Evolutionary conservation across 2,113 vertebrate species (phyloP).

Genomic region (Cyanoderma ruficeps): DNA sequence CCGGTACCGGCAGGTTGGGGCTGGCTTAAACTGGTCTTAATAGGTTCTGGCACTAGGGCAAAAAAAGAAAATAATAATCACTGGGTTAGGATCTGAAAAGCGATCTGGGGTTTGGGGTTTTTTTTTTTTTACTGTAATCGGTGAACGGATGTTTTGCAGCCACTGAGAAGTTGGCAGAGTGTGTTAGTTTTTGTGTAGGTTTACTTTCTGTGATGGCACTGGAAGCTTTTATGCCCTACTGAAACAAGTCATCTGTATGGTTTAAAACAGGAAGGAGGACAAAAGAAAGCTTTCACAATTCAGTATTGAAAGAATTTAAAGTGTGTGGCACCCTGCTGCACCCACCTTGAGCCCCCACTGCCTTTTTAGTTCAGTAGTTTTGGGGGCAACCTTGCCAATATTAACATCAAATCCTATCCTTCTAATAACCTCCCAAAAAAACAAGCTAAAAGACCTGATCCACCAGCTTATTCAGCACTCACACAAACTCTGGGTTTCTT

Average conservation of each 20-base stretch:
- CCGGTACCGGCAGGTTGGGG: conserved; percentile 86
- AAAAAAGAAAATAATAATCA: background rate
- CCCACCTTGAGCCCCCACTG: background rate
- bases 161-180: background rate
- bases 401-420: background rate
- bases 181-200: background rate
- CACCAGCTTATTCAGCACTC: background rate
- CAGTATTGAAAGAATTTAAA: background rate
- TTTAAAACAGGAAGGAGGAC: background rate
- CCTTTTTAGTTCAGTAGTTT: background rate
- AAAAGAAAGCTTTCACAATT: background rate
- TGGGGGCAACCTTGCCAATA: fast-evolving
- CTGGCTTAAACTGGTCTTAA: conserved; percentile 91
- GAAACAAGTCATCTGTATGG: background rate
- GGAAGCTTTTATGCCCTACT: background rate
- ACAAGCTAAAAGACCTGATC: background rate
- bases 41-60: conserved; percentile 90
- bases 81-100: background rate
- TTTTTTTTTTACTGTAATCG: background rate
- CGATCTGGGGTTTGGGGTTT: fast-evolving
- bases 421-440: background rate
- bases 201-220: background rate
- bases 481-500: background rate
- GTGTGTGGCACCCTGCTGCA: background rate
- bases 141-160: background rate